Base-by-base conservation (phyloP, 2,888 invertebrate genomes). In the Drosophila kuntzei region DNA sequence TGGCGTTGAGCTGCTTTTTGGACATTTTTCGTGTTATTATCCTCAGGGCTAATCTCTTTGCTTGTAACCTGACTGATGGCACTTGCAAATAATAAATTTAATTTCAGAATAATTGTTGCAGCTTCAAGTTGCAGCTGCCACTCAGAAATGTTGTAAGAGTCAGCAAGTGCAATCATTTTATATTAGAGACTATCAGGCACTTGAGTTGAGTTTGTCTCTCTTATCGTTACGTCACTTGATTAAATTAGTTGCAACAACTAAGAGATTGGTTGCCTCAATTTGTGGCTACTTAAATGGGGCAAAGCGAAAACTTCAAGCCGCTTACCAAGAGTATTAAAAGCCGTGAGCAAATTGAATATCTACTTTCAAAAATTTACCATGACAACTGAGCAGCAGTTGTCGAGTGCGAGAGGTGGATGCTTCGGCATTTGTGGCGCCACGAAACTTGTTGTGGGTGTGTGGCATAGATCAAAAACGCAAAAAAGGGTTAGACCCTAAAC, bases 401-500 rank as follows among this genome's bases (percentile, higher is more conserved):
- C 60, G 18, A 25, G 51, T 27, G 25, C 36, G 16, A 11, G 12
- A 25, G 32, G 43, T 34, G 4, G 9, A 47, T 9, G 22, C 29
- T 43, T n/a, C 25, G 60, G 50, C 53, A 66, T 71, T 69, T 74
- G 47, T 57, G 77, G 81, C 79, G 76, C 79, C 73, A 62, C 43
- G 18, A 70, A 76, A 67, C 37, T 76, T 84, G 73, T 61, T 41
- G 46, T 60, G 46, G 47, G 59, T 41, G 44, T 47, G 65, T 53
- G 79, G 70, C 71, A 66, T 67, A 74, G 82, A 81, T 82, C 77
- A 72, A 61, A 79, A 75, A 79, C 71, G 47, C 65, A 79, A 72
- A 79, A 83, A 66, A 59, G 77, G 72, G 47, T 61, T 76, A 53
- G 60, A 39, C 53, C 61, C 54, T 61, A 58, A 74, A 61, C 55